Evolutionary conservation across 92 coral and sea anemone species (phyloP).

Genomic region (Paramuricea clavata): DNA sequence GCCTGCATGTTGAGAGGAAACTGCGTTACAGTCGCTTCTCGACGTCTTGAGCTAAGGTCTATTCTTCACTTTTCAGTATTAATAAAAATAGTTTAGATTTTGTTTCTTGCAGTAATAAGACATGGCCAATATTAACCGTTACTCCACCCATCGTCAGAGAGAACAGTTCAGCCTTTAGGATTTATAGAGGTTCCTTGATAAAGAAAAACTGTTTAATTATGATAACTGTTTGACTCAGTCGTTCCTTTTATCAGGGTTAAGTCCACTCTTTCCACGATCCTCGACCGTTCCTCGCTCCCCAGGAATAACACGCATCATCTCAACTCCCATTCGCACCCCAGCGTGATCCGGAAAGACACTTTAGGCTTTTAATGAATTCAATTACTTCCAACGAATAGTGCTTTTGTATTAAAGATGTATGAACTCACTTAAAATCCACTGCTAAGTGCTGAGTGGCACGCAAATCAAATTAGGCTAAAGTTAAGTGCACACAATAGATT

Average conservation of each 20-base stretch:
- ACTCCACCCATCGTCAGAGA: too few relatives aligned
- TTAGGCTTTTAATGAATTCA: constrained; percentile 37
- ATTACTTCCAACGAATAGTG: constrained; percentile 27
- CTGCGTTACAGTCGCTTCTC: too few relatives aligned
- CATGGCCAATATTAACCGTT: too few relatives aligned
- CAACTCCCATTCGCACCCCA: neutral
- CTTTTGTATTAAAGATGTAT: constrained; percentile 31
- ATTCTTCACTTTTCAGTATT: too few relatives aligned
- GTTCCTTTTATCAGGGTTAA: neutral
- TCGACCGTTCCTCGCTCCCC: constrained; percentile 7
- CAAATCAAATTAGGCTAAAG: constrained; percentile 40
- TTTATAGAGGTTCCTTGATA: neutral
- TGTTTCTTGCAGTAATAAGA: too few relatives aligned
- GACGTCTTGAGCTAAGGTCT: too few relatives aligned
- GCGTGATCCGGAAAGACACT: constrained; percentile 42
- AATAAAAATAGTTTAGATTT: too few relatives aligned
- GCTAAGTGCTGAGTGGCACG: constrained; percentile 36
- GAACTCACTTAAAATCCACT: constrained; percentile 18
- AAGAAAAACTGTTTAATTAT: neutral
- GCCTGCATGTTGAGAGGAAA: too few relatives aligned
- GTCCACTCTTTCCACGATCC: neutral
- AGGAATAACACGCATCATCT: constrained; percentile 6
- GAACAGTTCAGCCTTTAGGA: too few relatives aligned
- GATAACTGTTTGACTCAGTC: neutral
- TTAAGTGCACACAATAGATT: constrained; percentile 1